Evolutionary conservation across 2,888 invertebrate species (phyloP), one percentile per base, ranked within the genome.

Genomic region (Merodon equestris): DNA sequence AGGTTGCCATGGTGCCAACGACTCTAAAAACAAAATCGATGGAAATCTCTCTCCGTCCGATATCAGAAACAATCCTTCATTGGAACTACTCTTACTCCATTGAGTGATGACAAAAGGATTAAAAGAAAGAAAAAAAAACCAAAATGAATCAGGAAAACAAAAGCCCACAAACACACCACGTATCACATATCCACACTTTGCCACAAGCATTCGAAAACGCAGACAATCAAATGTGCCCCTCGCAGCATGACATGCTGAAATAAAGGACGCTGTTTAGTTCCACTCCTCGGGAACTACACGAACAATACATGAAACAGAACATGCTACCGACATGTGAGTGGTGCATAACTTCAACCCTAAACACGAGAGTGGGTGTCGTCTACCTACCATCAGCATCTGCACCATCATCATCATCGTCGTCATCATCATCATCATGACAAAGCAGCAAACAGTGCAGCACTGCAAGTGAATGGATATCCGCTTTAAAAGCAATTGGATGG

Each of bases 401-500:
- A 36, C 36, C 36, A 36, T 10, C 10, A 10, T 3, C n/a, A 40
- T 3, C 3, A 4, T 27, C 27, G 7, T 2, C 27, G 27, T 27
- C 27, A 27, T 27, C 27, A 7, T 27, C 27, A 27, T 7, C 7
- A 27, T 27, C 3, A 27, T 27, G 3, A 27, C 7, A 2, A 27
- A 27, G 27, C 27, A 27, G 3, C 27, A 27, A 27, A 27, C 27
- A 27, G 50, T 48, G 61, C 13, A 47, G 19, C 67, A 44, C 54
- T 64, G 67, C 73, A 79, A 74, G 74, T 79, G 73, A 64, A 27
- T 27, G 27, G 27, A 79, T 74, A 79, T 70, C 74, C 68, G 68
- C 63, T 74, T 58, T 79, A n/a, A 61, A 68, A 54, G 60, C 27
- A 27, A n/a, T n/a, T n/a, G n/a, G n/a, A n/a, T n/a, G n/a, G n/a